phyloP scores from a whole-genome alignment of 2,113 vertebrate species.

The Calypte anna region DNA sequence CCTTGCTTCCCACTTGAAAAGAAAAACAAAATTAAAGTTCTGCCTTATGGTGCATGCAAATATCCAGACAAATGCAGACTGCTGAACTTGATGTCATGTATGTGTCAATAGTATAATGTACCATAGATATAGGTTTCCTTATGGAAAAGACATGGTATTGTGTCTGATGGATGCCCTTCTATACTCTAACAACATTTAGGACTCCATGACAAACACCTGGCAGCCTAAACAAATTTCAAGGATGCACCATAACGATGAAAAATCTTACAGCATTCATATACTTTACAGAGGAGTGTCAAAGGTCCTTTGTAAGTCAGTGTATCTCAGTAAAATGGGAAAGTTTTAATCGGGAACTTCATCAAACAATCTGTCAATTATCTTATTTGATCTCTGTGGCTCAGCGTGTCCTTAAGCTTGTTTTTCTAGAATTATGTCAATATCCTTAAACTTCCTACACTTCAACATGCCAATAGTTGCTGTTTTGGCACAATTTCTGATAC shows the following conservation, averaged over 20 bases:
- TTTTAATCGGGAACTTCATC: conserved; percentile 5
- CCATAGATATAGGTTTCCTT: conserved; percentile 13
- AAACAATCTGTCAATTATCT: not conserved
- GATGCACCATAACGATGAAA: not conserved
- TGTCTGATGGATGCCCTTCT: conserved; percentile 24
- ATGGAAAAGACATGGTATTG: not conserved
- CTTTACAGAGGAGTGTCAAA: conserved; percentile 1
- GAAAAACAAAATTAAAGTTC: conserved; percentile 36
- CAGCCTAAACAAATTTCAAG: conserved; percentile 23
- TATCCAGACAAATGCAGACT: conserved; percentile 26
- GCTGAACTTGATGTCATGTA: not conserved
- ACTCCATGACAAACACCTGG: not conserved
- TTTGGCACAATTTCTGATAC: conserved; percentile 49
- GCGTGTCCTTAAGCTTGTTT: conserved; percentile 36
- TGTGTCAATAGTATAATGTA: not conserved
- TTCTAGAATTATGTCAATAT: conserved; percentile 31
- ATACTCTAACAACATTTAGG: not conserved
- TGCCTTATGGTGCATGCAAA: conserved; percentile 50
- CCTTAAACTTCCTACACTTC: conserved; percentile 12
- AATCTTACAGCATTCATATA: not conserved
- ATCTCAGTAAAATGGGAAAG: not conserved
- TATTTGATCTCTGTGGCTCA: conserved; percentile 51
- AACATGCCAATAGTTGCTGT: not conserved
- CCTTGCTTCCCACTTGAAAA: conserved; percentile 29
- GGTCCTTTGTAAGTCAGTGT: conserved; percentile 24